Conservation (phyloP, 2,113 vertebrate species). For the Fukomys damarensis region DNA sequence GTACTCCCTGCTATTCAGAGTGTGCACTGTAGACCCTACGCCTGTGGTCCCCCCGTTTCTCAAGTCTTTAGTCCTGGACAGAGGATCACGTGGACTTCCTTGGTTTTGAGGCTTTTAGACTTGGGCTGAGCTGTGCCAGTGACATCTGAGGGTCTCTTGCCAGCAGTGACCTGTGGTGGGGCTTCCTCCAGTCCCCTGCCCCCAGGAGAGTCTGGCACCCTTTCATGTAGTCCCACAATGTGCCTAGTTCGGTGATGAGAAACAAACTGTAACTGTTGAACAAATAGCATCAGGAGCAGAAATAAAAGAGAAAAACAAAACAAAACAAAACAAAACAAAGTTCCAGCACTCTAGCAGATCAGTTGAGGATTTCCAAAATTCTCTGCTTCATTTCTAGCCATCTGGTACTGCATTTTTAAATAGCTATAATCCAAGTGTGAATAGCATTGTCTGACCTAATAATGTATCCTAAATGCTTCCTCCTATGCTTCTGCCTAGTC, state of each 20-base stretch:
- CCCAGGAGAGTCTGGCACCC: too few species aligned
- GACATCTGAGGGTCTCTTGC: too few species aligned
- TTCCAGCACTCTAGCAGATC: background rate
- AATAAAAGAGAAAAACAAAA: background rate
- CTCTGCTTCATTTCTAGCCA: conserved; percentile 22
- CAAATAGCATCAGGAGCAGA: background rate
- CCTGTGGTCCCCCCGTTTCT: background rate
- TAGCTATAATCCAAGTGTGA: background rate
- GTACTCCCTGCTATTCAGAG: background rate
- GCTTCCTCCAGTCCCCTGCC: background rate
- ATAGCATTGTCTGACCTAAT: background rate
- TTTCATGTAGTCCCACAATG: background rate
- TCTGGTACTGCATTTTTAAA: background rate
- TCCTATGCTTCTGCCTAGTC: background rate
- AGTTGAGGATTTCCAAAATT: background rate
- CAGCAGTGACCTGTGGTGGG: background rate
- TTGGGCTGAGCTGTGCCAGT: background rate
- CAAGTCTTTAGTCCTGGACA: background rate
- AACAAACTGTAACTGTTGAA: background rate
- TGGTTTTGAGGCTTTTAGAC: background rate
- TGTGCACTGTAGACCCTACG: background rate
- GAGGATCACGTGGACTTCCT: background rate
- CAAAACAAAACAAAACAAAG: background rate
- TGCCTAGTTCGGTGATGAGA: conserved; percentile 11
- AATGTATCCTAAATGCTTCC: background rate